Evolutionary conservation across 2,888 invertebrate species (phyloP).

Genomic region (Halictus ligatus): DNA sequence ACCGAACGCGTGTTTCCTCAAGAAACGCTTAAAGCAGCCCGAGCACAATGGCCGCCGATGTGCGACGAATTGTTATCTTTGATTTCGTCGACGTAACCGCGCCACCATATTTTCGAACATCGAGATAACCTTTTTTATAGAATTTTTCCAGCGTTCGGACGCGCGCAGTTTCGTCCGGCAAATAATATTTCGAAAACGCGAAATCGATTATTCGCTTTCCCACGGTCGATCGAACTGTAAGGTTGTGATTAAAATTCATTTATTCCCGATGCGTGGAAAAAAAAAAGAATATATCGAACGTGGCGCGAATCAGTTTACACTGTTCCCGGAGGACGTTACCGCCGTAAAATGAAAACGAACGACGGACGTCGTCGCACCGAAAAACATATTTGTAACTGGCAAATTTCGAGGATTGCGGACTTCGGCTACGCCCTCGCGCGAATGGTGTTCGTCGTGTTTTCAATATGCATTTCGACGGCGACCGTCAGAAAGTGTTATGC

Average conservation of each 20-base stretch:
- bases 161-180: neutral
- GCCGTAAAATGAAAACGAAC: neutral
- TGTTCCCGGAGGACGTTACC: no score
- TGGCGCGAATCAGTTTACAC: neutral
- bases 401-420: neutral
- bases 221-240: neutral
- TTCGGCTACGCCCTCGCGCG: neutral
- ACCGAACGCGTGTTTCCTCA: neutral
- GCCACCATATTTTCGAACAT: neutral
- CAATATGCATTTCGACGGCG: neutral
- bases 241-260: neutral
- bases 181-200: no score
- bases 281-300: neutral
- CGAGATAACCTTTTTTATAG: neutral
- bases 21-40: neutral
- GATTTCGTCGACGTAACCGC: neutral
- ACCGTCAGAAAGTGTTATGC: neutral
- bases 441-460: neutral
- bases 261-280: neutral
- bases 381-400: neutral
- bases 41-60: neutral
- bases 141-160: neutral
- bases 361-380: neutral
- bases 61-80: neutral
- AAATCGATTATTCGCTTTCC: no score